Base-by-base conservation (phyloP, 2,888 invertebrate genomes). In the Latrodectus elegans region DNA sequence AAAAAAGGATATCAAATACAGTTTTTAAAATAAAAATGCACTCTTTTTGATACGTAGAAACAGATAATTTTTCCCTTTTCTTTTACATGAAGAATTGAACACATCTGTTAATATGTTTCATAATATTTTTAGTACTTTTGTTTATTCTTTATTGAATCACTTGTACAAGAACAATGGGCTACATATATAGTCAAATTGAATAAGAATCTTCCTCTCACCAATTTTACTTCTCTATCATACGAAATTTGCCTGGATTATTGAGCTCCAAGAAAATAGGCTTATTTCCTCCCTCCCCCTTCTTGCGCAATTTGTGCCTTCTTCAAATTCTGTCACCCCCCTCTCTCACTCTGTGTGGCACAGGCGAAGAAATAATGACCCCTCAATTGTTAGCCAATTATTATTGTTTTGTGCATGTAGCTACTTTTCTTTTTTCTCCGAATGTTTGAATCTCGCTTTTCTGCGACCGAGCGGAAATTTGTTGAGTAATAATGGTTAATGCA, bases 331-430 rank as follows among this genome's bases (percentile, higher is more conserved):
- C 73, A 78, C 77, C 73, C 79, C 11, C 38, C 38, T 2, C 38
- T 38, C 60, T 81, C 80, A 52, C 51, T 55, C 53, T 72, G 79
- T 70, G 84, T 52, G 74, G 84, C 67, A 79, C 8, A 80, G 80
- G 71, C 80, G 85, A 86, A 53, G 75, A 80, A 75, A 75, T 75
- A 76, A 86, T 70, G 67, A 65, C 55, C 74, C 84, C 60, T 51
- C 78, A 71, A 80, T 86, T 80, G 70, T 86, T 75, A 80, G 68
- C 76, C 86, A 87, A 87, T 87, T 87, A 87, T 87, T 87, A 87
- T 87, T 87, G 81, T 38, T 38, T 38, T 87, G 81, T 87, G 71
- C 84, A 74, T 85, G 68, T 52, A 55, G 64, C 67, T 64, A 55
- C 53, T 55, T 72, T 53, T 10, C 38, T 52, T 10, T 26, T 17